Evolutionary conservation across 2,113 vertebrate genomes (phyloP).

Genomic region (Neomonachus schauinslandi): DNA sequence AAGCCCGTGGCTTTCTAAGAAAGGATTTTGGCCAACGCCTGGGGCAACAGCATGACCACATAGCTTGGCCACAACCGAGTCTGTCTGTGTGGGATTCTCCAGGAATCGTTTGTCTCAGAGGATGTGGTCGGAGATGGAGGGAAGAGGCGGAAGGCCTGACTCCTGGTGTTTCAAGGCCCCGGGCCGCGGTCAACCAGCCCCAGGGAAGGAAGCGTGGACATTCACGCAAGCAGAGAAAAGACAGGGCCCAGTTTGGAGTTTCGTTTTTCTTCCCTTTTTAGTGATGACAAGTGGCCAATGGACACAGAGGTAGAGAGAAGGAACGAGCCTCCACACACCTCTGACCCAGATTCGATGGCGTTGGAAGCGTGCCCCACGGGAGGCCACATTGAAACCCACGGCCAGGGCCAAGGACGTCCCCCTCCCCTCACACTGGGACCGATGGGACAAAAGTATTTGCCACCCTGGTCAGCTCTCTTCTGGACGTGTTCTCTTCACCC

Average conservation of each 20-base stretch:
- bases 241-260: neutral
- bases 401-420: fast-evolving
- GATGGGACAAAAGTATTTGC: fast-evolving
- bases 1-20: constrained; percentile 76
- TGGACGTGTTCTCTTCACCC: neutral
- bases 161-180: fast-evolving
- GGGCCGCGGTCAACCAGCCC: fast-evolving
- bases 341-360: fast-evolving
- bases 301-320: fast-evolving
- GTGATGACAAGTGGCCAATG: fast-evolving
- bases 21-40: constrained; percentile 67
- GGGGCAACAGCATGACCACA: constrained; percentile 71
- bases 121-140: constrained; percentile 60
- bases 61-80: constrained; percentile 66
- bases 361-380: fast-evolving
- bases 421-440: fast-evolving
- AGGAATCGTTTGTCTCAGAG: constrained; percentile 60
- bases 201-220: fast-evolving
- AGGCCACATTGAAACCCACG: fast-evolving
- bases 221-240: fast-evolving
- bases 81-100: constrained; percentile 67
- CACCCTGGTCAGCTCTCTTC: neutral
- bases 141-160: neutral
- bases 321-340: fast-evolving
- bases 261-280: neutral